These are phyloP conservation scores for Bombus confusus DNA, from an alignment of 1,140 invertebrate species.

Conservation along the genomic window DNA sequence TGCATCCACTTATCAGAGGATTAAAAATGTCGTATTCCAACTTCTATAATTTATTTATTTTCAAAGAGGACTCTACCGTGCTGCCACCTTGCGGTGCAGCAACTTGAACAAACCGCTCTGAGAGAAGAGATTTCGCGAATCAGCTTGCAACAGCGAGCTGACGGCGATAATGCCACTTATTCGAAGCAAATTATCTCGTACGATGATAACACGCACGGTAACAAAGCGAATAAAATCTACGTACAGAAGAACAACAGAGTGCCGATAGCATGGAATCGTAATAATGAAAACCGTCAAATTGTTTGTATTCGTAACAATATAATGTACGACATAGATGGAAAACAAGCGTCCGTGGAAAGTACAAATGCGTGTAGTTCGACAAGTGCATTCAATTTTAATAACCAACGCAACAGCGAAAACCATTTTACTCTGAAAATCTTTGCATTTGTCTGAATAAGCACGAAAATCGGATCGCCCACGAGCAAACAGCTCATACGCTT, in stretches of 20 bases:
- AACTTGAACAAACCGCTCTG: too few species aligned
- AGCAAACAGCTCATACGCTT: background rate
- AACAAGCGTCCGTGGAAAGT: background rate
- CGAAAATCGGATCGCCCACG: background rate
- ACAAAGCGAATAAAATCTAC: background rate
- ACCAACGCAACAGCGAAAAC: background rate
- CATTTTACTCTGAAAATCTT: background rate
- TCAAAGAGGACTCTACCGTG: too few species aligned
- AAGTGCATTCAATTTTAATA: background rate
- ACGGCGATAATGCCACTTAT: background rate
- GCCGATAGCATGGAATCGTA: background rate
- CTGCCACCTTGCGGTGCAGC: too few species aligned
- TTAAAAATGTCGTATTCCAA: too few species aligned
- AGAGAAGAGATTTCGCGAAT: background rate
- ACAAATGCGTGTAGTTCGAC: background rate
- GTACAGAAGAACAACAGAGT: background rate
- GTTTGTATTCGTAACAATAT: conserved; percentile 2
- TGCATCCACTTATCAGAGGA: too few species aligned
- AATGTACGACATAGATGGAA: background rate
- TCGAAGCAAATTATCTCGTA: background rate
- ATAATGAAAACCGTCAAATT: background rate
- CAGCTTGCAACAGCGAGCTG: background rate
- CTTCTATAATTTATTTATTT: too few species aligned
- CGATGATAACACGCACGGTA: background rate
- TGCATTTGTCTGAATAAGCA: background rate